Percentiles rank a stretch among this genome's conserved stretches.
These are phyloP conservation scores for Melieria picta DNA, from an alignment of 2,888 invertebrate species.

Conservation along the genomic window DNA sequence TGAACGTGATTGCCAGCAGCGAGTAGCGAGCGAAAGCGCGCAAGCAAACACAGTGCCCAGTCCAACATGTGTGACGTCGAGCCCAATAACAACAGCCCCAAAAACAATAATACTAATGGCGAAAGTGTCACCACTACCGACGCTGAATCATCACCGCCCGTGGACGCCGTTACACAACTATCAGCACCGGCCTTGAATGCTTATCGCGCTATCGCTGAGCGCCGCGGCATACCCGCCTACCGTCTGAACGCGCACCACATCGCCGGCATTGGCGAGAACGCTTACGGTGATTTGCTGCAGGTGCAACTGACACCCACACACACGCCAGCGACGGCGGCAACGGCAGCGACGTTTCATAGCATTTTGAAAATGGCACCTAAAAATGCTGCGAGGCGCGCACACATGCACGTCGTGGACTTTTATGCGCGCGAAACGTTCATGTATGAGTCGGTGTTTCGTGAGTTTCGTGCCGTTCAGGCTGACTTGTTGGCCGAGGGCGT, in stretches of 20 bases:
- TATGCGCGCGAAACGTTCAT: slow-evolving; percentile 57
- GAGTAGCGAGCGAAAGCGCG: neutral
- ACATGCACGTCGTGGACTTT: slow-evolving; percentile 53
- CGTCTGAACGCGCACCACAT: slow-evolving; percentile 28
- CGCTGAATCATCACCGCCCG: slow-evolving; percentile 2
- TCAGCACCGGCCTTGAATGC: slow-evolving; percentile 11
- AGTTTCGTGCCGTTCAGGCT: slow-evolving; percentile 39
- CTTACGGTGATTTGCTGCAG: slow-evolving; percentile 48
- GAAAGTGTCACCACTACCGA: neutral
- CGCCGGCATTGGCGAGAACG: slow-evolving; percentile 50
- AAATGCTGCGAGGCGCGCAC: slow-evolving; percentile 52
- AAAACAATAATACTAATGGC: neutral
- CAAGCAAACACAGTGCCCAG: too few relatives aligned
- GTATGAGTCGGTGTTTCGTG: slow-evolving; percentile 52
- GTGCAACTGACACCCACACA: slow-evolving; percentile 39
- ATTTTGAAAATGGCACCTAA: slow-evolving; percentile 57
- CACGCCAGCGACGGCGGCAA: neutral
- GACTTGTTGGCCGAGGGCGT: neutral
- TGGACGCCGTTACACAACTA: slow-evolving; percentile 1
- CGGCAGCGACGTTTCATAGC: slow-evolving; percentile 21
- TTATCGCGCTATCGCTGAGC: slow-evolving; percentile 14
- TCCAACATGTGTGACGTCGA: too few relatives aligned
- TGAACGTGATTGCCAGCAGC: neutral
- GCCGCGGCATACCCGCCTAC: slow-evolving; percentile 2
- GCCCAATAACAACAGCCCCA: neutral